Conservation (phyloP, 2,797 vertebrate genomes). For the Balearica regulorum region DNA sequence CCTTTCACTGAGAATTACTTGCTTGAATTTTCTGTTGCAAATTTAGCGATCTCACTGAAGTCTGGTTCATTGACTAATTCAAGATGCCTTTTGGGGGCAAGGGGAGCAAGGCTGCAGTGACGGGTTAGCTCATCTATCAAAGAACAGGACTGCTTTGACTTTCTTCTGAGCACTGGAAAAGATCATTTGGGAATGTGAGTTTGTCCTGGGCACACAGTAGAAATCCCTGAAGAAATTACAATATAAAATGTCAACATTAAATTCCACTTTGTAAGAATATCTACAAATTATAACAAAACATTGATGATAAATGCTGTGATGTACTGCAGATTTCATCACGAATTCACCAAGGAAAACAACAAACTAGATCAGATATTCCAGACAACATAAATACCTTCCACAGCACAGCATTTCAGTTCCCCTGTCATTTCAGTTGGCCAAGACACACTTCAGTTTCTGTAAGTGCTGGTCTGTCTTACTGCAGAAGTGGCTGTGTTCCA, state of each 20-base stretch:
- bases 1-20: neutral
- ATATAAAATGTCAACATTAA: conserved; percentile 3
- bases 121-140: neutral
- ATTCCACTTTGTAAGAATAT: conserved; percentile 26
- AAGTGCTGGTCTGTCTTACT: neutral
- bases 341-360: conserved; percentile 27
- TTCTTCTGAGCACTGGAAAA: neutral
- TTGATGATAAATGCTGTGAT: conserved; percentile 15
- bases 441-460: neutral
- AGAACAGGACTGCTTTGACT: neutral
- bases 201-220: neutral
- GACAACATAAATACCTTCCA: conserved; percentile 15
- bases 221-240: conserved; percentile 32
- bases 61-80: neutral
- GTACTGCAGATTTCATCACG: conserved; percentile 10
- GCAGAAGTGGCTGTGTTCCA: neutral
- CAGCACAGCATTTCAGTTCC: neutral
- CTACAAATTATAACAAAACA: conserved; percentile 36
- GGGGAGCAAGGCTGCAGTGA: neutral
- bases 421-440: neutral
- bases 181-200: neutral
- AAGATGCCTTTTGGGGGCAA: neutral
- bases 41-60: neutral
- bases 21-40: neutral
- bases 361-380: conserved; percentile 20